Evolutionary conservation across 2,888 invertebrate genomes (phyloP).

Genomic region (Stenichneumon culpator): DNA sequence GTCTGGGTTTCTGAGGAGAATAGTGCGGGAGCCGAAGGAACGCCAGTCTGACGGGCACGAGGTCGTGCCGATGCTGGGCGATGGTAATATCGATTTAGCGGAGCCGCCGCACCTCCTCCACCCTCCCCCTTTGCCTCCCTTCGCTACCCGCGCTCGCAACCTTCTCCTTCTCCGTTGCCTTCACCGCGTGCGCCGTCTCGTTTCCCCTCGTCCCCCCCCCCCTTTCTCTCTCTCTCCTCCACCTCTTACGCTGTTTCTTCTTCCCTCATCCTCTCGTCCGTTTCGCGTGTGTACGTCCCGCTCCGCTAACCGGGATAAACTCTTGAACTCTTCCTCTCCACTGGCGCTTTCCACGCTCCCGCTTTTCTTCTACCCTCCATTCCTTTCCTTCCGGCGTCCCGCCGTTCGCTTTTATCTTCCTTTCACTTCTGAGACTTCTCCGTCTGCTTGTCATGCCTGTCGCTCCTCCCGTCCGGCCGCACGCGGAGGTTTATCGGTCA

Average conservation of each 20-base stretch:
- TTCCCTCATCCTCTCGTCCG: conserved; percentile 46
- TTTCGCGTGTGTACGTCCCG: conserved; percentile 53
- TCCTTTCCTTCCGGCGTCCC: conserved; percentile 21
- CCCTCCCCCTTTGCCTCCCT: conserved; percentile 41
- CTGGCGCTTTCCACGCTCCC: conserved; percentile 24
- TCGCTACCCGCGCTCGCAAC: conserved; percentile 50
- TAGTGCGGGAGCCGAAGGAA: conserved; percentile 23
- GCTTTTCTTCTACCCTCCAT: conserved; percentile 34
- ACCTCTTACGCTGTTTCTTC: conserved; percentile 49
- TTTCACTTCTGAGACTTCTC: conserved; percentile 59
- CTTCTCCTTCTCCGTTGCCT: conserved; percentile 49
- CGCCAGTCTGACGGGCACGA: conserved; percentile 70
- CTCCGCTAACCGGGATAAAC: conserved; percentile 75
- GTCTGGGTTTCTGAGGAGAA: conserved; percentile 69
- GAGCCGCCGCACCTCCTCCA: conserved; percentile 69
- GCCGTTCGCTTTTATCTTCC: conserved; percentile 57
- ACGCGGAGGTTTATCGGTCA: conserved; percentile 24
- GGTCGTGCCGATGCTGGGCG: conserved; percentile 73
- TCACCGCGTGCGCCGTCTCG: conserved; percentile 56
- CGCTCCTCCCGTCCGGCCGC: background rate
- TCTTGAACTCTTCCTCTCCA: conserved; percentile 67
- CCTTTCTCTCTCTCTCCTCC: conserved; percentile 14
- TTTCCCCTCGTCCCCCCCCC: conserved; percentile 28
- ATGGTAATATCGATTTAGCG: conserved; percentile 80
- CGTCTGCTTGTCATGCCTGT: conserved; percentile 37